Conservation (phyloP, 1,140 invertebrate genomes). For the Drosophila lini region DNA sequence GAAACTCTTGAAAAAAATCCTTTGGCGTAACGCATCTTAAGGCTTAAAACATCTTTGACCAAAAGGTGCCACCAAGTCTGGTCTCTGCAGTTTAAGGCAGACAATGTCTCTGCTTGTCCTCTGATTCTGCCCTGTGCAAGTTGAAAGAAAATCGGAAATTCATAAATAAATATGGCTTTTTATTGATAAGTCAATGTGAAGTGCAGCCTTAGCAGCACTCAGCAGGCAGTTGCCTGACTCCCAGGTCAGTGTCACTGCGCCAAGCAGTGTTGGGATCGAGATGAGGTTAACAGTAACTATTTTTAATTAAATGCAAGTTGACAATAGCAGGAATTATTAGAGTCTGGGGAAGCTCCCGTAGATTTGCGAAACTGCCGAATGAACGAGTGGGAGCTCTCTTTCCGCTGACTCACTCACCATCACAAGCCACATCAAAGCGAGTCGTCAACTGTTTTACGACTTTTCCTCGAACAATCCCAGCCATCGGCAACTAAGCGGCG, state of each 20-base stretch:
- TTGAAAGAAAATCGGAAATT: slow-evolving; percentile 70
- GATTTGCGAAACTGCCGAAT: slow-evolving; percentile 10
- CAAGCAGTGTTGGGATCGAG: background rate
- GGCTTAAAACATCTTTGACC: background rate
- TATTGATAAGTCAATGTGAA: slow-evolving; percentile 77
- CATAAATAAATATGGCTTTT: slow-evolving; percentile 73
- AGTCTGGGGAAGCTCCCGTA: too few species aligned
- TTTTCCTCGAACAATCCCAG: slow-evolving; percentile 43
- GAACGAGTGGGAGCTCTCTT: slow-evolving; percentile 9
- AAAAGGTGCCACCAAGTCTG: background rate
- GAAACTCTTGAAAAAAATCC: background rate
- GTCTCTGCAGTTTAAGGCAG: slow-evolving; percentile 28
- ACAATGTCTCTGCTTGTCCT: slow-evolving; percentile 19
- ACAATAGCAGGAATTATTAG: slow-evolving; percentile 17
- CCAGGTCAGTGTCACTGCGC: too few species aligned
- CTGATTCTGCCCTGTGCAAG: slow-evolving; percentile 25
- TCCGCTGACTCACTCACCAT: slow-evolving; percentile 42
- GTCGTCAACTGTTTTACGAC: slow-evolving; percentile 59
- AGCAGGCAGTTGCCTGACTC: slow-evolving; percentile 27
- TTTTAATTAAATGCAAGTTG: slow-evolving; percentile 31
- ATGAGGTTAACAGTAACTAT: background rate
- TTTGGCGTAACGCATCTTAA: background rate
- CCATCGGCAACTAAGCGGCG: slow-evolving; percentile 23
- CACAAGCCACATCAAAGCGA: slow-evolving; percentile 57
- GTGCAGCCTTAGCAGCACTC: slow-evolving; percentile 44